Base-by-base conservation (phyloP, 1,140 invertebrate species). In the Musca domestica region DNA sequence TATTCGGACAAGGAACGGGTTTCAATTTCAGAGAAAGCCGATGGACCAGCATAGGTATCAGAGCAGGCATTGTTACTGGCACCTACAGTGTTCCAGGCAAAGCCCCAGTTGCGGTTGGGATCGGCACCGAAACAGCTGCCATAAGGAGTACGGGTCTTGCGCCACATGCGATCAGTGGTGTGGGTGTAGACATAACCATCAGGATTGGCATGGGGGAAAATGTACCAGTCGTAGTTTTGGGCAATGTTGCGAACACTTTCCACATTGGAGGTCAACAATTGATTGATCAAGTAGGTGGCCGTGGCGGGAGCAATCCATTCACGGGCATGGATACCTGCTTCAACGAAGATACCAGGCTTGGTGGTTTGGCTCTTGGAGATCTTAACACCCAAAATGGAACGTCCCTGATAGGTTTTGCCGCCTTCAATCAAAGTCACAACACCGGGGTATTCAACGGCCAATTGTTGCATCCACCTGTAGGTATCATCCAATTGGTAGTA, bases 61-160 rank as follows among this genome's bases (percentile, higher is more conserved):
- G 81, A 82, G 74, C 89, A 90, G 1, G 85, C 80, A 71, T 82
- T 82, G n/a, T 47, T 78, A 66, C 84, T 87, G 10, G 86, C 83
- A 3, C 88, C 88, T 15, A 82, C 81, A 30, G 84, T 77, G 65
- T 85, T 85, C 89, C 89, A 91, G 70, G 88, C 84, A 73, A 83
- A 87, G 34, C 83, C 88, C 83, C 89, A 92, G 73, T 92, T 92
- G 66, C 90, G 83, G 70, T 92, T 92, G 5, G 86, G 79, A 79
- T 92, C 90, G 0, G 86, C 86, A 6, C 90, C 90, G 15, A 46
- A 78, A 61, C 85, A 89, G 0, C 70, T 71, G 14, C 74, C 76
- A 68, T 83, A 73, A 1, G 80, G 79, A 3, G 83, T 82, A 64
- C 88, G 84, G 3, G 88, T 90, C 77, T 90, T 90, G 47, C 89